These are phyloP conservation scores for Sebastes iracundus DNA, from an alignment of 2,797 vertebrate genomes.

Conservation along the genomic window DNA sequence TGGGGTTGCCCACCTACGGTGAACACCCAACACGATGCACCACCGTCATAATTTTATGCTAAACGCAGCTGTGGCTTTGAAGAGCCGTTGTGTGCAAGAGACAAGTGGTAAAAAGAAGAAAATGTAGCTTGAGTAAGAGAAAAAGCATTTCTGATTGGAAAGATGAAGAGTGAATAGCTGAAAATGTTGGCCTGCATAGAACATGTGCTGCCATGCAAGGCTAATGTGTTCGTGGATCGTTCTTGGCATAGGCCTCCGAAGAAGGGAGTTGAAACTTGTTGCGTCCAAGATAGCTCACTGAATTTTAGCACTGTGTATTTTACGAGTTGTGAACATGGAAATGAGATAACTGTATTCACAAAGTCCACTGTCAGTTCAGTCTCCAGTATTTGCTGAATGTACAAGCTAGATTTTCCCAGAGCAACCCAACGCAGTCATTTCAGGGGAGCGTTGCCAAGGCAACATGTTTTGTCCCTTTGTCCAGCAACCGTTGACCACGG, in stretches of 20 bases:
- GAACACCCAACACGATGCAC: constrained; percentile 52
- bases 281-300: not conserved
- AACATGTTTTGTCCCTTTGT: constrained; percentile 77
- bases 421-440: constrained; percentile 46
- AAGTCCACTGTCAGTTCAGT: not conserved
- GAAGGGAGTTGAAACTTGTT: not conserved
- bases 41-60: constrained; percentile 14
- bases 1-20: constrained; percentile 63
- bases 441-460: constrained; percentile 60
- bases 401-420: constrained; percentile 50
- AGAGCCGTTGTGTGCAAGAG: not conserved
- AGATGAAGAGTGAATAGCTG: constrained; percentile 9
- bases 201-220: constrained; percentile 38
- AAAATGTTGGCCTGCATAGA: constrained; percentile 27
- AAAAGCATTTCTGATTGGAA: constrained; percentile 4
- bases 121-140: not conserved
- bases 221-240: constrained; percentile 6
- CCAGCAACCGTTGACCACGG: constrained; percentile 55
- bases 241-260: constrained; percentile 5
- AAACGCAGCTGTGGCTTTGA: constrained; percentile 26
- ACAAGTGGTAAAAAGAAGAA: constrained; percentile 29
- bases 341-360: not conserved
- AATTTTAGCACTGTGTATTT: not conserved
- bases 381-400: constrained; percentile 22
- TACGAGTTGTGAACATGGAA: constrained; percentile 5